phyloP scores from a whole-genome alignment of 2,888 invertebrate genomes.

The Chorisops tibialis region DNA sequence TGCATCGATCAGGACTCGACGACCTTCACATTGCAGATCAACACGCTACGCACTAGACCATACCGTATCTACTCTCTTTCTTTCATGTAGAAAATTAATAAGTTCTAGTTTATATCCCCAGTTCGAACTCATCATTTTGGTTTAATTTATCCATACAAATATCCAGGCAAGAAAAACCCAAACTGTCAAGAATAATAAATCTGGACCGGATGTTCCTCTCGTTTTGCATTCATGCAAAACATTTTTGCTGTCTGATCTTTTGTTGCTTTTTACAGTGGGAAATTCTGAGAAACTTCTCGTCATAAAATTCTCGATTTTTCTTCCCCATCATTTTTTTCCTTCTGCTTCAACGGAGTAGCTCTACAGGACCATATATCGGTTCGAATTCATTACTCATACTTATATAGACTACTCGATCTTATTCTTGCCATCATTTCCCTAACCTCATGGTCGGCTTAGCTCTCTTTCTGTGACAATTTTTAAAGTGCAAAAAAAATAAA shows the following conservation, averaged over 20 bases:
- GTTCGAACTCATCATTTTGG: background rate
- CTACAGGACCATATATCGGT: too few species aligned
- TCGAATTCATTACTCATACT: background rate
- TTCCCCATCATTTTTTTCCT: background rate
- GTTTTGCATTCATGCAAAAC: slow-evolving; percentile 23
- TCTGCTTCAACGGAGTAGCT: too few species aligned
- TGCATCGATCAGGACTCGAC: too few species aligned
- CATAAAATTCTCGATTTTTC: slow-evolving; percentile 3
- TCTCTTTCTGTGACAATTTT: background rate
- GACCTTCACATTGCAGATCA: too few species aligned
- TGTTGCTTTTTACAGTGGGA: slow-evolving; percentile 24
- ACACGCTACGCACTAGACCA: too few species aligned
- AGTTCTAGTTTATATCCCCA: too few species aligned
- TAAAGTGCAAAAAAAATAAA: too few species aligned
- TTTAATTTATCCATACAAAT: background rate
- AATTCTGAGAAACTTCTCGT: slow-evolving; percentile 20
- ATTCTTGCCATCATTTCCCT: background rate
- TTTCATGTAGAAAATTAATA: too few species aligned
- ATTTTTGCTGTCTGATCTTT: slow-evolving; percentile 23
- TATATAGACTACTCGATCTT: background rate
- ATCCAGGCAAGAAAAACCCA: background rate
- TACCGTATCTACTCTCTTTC: too few species aligned
- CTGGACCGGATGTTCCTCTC: slow-evolving; percentile 20
- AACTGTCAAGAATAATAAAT: slow-evolving; percentile 16
- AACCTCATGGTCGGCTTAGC: background rate